phyloP scores from a whole-genome alignment of 2,797 vertebrate genomes.

The Erithacus rubecula region DNA sequence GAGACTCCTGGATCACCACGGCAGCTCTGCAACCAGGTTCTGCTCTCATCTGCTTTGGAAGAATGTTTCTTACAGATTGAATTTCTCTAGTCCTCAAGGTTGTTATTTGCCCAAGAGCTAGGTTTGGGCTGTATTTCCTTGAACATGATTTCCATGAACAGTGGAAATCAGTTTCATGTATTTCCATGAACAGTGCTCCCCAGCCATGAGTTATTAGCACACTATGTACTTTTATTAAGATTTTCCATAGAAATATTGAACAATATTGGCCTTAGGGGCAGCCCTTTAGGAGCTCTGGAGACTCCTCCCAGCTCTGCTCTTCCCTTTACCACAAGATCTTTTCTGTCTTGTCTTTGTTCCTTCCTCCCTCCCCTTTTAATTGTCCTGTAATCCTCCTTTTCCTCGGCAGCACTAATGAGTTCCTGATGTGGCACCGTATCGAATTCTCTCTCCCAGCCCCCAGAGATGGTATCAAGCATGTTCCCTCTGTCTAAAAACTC shows the following conservation, averaged over 20 bases:
- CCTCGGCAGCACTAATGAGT: not conserved
- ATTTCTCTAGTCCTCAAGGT: not conserved
- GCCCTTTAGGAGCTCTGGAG: not conserved
- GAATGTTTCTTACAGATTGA: not conserved
- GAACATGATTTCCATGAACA: no score
- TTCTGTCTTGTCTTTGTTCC: not conserved
- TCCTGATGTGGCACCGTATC: not conserved
- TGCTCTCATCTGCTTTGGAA: not conserved
- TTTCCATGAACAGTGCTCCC: not conserved
- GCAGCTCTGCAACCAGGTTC: not conserved
- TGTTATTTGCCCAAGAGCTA: not conserved
- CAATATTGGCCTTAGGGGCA: not conserved
- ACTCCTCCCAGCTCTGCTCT: not conserved
- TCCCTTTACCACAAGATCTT: not conserved
- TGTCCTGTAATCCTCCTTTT: not conserved
- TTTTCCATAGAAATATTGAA: not conserved
- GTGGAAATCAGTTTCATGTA: not conserved
- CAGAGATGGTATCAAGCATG: conserved; percentile 2
- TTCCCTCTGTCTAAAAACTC: conserved; percentile 35
- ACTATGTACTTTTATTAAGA: not conserved
- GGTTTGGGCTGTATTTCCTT: not conserved
- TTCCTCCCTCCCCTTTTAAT: not conserved
- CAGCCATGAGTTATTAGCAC: not conserved
- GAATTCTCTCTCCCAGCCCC: not conserved
- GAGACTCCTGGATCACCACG: not conserved